Evolutionary conservation across 2,113 vertebrate genomes (phyloP).

Genomic region (Mastomys coucha): DNA sequence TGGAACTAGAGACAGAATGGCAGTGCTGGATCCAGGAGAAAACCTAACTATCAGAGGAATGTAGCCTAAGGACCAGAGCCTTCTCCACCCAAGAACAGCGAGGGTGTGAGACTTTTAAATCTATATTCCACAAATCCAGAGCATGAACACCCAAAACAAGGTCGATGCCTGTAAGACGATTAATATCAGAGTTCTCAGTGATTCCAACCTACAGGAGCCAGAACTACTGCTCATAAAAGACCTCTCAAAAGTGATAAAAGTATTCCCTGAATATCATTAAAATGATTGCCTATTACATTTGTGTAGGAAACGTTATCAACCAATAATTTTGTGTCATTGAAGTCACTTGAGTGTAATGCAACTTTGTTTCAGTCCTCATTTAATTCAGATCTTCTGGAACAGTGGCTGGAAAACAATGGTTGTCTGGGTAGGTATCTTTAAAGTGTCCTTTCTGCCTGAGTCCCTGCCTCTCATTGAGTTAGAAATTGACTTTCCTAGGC

Average conservation of each 20-base stretch:
- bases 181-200: constrained; percentile 8
- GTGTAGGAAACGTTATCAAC: constrained; percentile 59
- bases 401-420: not conserved
- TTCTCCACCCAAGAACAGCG: not conserved
- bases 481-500: constrained; percentile 61
- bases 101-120: not conserved
- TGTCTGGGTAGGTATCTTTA: constrained; percentile 9
- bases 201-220: not conserved
- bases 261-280: constrained; percentile 35
- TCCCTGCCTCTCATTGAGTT: constrained; percentile 9
- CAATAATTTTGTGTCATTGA: constrained; percentile 41
- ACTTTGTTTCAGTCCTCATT: constrained; percentile 54
- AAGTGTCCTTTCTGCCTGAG: constrained; percentile 31
- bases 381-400: constrained; percentile 56
- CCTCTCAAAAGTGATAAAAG: constrained; percentile 55
- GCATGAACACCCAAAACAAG: not conserved
- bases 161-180: not conserved
- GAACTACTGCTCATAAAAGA: not conserved
- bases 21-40: not conserved
- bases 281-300: constrained; percentile 11
- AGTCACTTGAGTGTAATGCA: constrained; percentile 29
- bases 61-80: not conserved
- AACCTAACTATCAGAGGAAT: not conserved
- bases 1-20: not conserved
- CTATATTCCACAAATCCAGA: not conserved